These are phyloP conservation scores for Gallinago stenura DNA, from an alignment of 2,797 vertebrate genomes.

Conservation along the genomic window DNA sequence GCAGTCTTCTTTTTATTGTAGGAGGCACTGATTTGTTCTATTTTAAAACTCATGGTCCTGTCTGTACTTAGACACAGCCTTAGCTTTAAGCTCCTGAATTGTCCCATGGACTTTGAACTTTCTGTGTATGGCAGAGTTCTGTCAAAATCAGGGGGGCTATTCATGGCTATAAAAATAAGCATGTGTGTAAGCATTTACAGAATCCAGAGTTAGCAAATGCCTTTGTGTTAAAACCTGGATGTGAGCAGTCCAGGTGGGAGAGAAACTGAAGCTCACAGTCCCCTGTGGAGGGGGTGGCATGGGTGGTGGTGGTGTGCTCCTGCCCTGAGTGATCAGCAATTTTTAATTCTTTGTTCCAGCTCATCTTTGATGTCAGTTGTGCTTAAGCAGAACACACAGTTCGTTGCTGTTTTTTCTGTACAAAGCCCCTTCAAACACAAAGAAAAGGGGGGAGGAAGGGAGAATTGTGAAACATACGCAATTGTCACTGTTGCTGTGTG, in stretches of 20 bases:
- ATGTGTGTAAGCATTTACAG: not conserved
- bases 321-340: not conserved
- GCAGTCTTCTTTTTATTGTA: not conserved
- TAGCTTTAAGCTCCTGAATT: not conserved
- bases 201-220: not conserved
- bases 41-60: not conserved
- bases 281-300: not conserved
- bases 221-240: not conserved
- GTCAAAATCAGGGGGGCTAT: not conserved
- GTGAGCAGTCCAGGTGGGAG: not conserved
- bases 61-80: fast-evolving
- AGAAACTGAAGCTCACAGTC: not conserved
- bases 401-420: not conserved
- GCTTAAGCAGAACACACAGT: not conserved
- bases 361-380: conserved; percentile 11
- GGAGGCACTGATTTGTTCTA: not conserved
- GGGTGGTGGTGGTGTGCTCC: not conserved
- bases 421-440: not conserved
- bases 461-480: not conserved
- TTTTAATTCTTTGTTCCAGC: not conserved
- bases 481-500: not conserved
- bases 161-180: not conserved
- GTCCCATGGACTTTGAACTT: not conserved
- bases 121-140: not conserved
- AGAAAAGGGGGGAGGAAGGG: not conserved